phyloP scores from a whole-genome alignment of 2,888 invertebrate species.

The Netelia inedita region DNA sequence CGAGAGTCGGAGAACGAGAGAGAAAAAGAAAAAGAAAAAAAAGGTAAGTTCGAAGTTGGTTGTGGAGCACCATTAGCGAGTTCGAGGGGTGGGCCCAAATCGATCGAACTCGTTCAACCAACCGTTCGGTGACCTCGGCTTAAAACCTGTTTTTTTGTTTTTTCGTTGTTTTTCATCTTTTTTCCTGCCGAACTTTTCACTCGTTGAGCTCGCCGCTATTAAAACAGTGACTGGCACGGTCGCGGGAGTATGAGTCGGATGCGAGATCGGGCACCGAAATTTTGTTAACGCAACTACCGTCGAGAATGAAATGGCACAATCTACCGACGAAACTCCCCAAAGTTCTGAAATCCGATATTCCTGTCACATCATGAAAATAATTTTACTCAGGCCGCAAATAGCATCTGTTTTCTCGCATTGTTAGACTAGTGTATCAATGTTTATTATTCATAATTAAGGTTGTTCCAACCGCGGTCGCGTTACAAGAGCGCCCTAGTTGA shows the following conservation, averaged over 20 bases:
- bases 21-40: slow-evolving; percentile 1
- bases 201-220: slow-evolving; percentile 37
- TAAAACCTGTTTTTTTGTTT: slow-evolving; percentile 29
- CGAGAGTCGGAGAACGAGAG: not conserved
- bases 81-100: slow-evolving; percentile 41
- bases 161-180: not conserved
- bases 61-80: slow-evolving; percentile 53
- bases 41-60: slow-evolving; percentile 49
- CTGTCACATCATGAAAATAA: no score
- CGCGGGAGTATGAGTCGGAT: not conserved
- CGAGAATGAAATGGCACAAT: not conserved
- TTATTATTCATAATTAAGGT: slow-evolving; percentile 20
- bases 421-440: slow-evolving; percentile 15
- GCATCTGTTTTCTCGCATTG: not conserved
- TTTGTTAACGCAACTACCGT: not conserved
- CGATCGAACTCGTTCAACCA: slow-evolving; percentile 48
- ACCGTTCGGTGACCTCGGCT: slow-evolving; percentile 28
- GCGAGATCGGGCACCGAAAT: not conserved
- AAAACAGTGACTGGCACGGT: slow-evolving; percentile 20
- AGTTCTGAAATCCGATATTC: not conserved
- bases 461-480: not conserved
- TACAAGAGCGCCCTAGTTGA: not conserved
- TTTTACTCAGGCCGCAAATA: no score
- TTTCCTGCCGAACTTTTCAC: slow-evolving; percentile 18
- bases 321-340: not conserved